Base-by-base conservation (phyloP, 2,888 invertebrate species). In the Bellardia pandia region DNA sequence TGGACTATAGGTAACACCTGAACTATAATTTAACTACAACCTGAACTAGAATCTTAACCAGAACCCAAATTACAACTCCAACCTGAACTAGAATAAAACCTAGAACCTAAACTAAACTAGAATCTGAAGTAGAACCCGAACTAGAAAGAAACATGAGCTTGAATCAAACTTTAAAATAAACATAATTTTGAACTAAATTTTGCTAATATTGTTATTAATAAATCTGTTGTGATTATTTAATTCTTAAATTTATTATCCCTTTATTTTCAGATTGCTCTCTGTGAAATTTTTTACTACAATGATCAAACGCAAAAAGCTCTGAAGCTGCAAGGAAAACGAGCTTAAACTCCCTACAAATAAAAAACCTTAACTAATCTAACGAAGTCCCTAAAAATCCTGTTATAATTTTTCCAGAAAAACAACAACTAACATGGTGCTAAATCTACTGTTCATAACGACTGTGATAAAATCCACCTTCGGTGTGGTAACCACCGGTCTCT, bases 401-500 rank as follows among this genome's bases (percentile, higher is more conserved):
- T 60, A 9, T 53, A 2, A 13, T 9, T 33, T 45, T 16, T 23
- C 3, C 23, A 5, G 9, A 30, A 69, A 48, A 4, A 40, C 23
- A 16, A 58, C 62, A 75, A 79, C 62, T 69, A 93, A 89, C 90
- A 97, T 97, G 97, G 96, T 95, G 90, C 94, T 97, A 66, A 96
- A 96, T 92, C 95, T 97, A 14, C 94, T 97, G 72, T 94, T 97
- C 88, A 96, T 97, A 80, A 96, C 97, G n/a, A 96, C 97, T 86
- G 96, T 97, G 86, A 94, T 97, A 88, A 97, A 96, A 91, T 93
- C 94, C 53, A 97, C 97, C 0, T 95, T 97, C 86, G 96, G 97
- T 58, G 95, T 97, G 83, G 94, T 96, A 3, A 95, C 96, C n/a
- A 96, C 96, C 3, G 96, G 97, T 14, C 94, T 98, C 5, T 98